Conservation (phyloP, 2,113 vertebrate genomes). For the Takifugu bimaculatus region DNA sequence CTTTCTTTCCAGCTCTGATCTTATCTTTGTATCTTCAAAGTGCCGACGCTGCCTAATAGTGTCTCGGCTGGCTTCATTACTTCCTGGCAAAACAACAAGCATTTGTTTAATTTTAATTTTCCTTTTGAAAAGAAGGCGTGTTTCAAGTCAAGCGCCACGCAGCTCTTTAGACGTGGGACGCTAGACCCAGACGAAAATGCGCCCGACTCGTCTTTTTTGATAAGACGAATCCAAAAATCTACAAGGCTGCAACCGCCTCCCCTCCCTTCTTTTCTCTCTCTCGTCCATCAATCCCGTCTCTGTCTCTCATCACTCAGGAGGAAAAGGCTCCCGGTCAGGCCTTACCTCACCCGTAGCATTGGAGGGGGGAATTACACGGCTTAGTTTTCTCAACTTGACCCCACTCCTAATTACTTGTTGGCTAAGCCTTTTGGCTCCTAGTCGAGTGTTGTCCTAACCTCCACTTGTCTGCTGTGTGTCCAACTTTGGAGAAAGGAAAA, state of each 20-base stretch:
- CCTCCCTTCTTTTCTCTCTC: background rate
- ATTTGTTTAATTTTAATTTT: background rate
- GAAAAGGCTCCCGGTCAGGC: slow-evolving; percentile 40
- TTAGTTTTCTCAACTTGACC: slow-evolving; percentile 77
- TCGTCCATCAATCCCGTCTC: slow-evolving; percentile 1
- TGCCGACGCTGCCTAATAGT: too few species aligned
- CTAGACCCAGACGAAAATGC: too few species aligned
- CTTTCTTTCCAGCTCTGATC: background rate
- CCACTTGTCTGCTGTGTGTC: slow-evolving; percentile 73
- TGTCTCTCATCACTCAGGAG: slow-evolving; percentile 22
- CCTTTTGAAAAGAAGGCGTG: background rate
- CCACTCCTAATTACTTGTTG: slow-evolving; percentile 75
- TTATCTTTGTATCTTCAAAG: background rate
- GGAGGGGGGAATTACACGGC: slow-evolving; percentile 65
- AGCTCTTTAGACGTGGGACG: too few species aligned
- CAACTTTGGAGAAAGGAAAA: slow-evolving; percentile 73
- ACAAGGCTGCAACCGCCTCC: background rate
- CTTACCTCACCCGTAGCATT: slow-evolving; percentile 61
- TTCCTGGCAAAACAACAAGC: background rate
- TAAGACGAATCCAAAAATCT: too few species aligned
- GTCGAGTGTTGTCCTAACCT: slow-evolving; percentile 74
- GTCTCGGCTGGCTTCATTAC: too few species aligned
- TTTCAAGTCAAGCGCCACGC: too few species aligned
- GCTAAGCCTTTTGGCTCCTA: slow-evolving; percentile 73
- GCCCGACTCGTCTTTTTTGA: too few species aligned